Evolutionary conservation across 2,888 invertebrate genomes (phyloP).

Genomic region (Limnephilus marmoratus): DNA sequence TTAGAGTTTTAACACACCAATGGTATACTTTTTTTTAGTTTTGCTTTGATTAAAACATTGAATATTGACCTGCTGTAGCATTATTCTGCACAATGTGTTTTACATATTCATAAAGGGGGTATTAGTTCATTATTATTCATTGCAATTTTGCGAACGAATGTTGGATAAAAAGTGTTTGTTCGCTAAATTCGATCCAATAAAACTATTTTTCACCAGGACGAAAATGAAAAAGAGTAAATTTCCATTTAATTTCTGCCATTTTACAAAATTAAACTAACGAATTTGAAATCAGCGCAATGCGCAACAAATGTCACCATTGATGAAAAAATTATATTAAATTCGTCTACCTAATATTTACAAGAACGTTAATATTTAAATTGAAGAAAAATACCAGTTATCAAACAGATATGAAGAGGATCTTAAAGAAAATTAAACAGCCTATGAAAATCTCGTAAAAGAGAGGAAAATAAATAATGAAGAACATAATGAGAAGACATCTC

Average conservation of each 20-base stretch:
- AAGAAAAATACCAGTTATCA: background rate
- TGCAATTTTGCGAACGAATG: conserved; percentile 26
- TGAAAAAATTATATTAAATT: background rate
- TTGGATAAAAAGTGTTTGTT: conserved; percentile 42
- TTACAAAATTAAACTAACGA: background rate
- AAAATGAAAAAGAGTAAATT: background rate
- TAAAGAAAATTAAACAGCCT: background rate
- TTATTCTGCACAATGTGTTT: background rate
- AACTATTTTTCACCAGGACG: background rate
- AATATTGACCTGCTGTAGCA: background rate
- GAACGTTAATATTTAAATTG: background rate
- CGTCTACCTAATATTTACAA: background rate
- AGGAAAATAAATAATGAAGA: conserved; percentile 49
- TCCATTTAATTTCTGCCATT: background rate
- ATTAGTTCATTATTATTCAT: conserved; percentile 53
- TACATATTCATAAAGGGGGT: conserved; percentile 47
- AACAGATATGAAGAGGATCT: background rate
- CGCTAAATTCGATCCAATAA: conserved; percentile 34
- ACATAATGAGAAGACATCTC: conserved; percentile 46
- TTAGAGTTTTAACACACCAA: background rate
- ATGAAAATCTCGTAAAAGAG: conserved; percentile 44
- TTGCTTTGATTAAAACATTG: background rate
- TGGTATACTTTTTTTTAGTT: background rate
- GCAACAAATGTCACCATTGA: background rate
- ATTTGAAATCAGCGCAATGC: background rate